Evolutionary conservation across 2,888 invertebrate species (phyloP).

Genomic region (Adela reaumurella): DNA sequence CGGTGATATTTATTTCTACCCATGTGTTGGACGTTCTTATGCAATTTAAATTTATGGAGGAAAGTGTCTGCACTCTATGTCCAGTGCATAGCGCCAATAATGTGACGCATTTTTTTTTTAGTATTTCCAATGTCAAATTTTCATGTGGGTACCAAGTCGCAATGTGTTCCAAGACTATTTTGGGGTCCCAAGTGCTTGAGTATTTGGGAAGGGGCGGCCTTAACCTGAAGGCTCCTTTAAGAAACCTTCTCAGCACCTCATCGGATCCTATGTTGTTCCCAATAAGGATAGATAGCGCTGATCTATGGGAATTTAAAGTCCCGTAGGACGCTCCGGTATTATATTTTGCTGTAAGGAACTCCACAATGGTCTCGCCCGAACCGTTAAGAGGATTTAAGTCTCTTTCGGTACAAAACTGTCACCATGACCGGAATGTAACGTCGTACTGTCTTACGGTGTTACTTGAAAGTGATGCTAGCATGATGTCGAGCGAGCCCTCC

Average conservation of each 20-base stretch:
- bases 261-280: background rate
- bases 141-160: constrained; percentile 1
- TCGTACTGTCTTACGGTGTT: too few species aligned
- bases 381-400: too few species aligned
- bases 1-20: constrained; percentile 4
- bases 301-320: too few species aligned
- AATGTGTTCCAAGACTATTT: constrained; percentile 1
- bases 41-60: background rate
- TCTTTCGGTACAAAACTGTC: too few species aligned
- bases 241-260: constrained; percentile 3
- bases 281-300: too few species aligned
- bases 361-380: too few species aligned
- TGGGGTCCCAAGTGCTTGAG: background rate
- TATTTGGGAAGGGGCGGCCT: constrained; percentile 1
- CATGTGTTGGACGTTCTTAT: background rate
- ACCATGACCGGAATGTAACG: too few species aligned
- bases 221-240: constrained; percentile 3
- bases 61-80: constrained; percentile 5
- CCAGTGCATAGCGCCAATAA: constrained; percentile 3
- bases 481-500: too few species aligned
- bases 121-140: background rate
- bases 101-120: constrained; percentile 3
- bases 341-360: too few species aligned
- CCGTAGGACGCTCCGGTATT: too few species aligned
- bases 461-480: too few species aligned